Conservation (phyloP, 2,888 invertebrate species). For the Hipparchia semele region DNA sequence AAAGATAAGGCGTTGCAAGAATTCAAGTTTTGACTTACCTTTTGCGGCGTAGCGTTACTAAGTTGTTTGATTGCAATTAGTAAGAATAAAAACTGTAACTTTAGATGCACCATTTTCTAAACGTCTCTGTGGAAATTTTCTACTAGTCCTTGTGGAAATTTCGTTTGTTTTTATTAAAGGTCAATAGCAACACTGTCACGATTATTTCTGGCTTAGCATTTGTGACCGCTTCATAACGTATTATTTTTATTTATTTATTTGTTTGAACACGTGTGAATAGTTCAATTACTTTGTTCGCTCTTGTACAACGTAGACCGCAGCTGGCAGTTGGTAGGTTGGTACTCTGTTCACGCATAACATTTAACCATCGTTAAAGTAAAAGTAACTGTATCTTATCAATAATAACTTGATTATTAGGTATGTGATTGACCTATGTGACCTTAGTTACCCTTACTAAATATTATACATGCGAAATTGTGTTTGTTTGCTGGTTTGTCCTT, state of each 20-base stretch:
- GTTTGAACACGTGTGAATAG: conserved; percentile 37
- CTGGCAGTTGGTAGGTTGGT: neutral
- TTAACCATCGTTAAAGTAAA: conserved; percentile 15
- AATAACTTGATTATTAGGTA: neutral
- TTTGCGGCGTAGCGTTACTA: conserved; percentile 37
- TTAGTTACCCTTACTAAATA: no score
- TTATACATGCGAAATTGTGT: no score
- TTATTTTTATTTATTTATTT: conserved; percentile 27
- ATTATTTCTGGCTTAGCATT: conserved; percentile 3
- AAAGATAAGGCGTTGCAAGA: neutral
- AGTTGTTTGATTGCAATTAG: conserved; percentile 34
- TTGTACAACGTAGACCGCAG: conserved; percentile 12
- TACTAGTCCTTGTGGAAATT: neutral
- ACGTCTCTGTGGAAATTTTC: neutral
- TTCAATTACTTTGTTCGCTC: conserved; percentile 28
- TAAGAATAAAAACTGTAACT: conserved; percentile 43
- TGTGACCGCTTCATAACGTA: conserved; percentile 3
- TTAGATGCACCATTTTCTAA: conserved; percentile 42
- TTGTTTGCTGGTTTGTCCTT: no score
- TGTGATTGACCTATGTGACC: no score
- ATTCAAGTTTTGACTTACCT: conserved; percentile 42
- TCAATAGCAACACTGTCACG: neutral
- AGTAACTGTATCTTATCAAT: conserved; percentile 15
- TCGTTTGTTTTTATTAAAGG: neutral
- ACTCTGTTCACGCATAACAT: conserved; percentile 21